Evolutionary conservation across 2,888 invertebrate species (phyloP).

Genomic region (Heliothis peltigera): DNA sequence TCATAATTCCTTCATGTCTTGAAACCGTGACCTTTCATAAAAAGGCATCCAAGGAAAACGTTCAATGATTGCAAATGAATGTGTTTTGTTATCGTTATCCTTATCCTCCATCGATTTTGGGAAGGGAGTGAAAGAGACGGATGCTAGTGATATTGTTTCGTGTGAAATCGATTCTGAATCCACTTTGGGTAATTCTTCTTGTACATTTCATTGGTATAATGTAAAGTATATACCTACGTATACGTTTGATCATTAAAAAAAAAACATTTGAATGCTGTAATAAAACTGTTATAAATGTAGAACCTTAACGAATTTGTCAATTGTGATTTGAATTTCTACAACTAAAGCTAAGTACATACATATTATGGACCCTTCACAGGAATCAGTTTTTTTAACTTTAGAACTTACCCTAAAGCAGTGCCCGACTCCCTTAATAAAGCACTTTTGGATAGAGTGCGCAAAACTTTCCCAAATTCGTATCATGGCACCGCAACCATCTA

Average conservation of each 20-base stretch:
- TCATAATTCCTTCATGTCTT: slow-evolving; percentile 45
- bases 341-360: no score
- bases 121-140: slow-evolving; percentile 35
- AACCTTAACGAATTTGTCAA: no score
- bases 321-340: no score
- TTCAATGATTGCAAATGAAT: slow-evolving; percentile 52
- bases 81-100: slow-evolving; percentile 23
- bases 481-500: slow-evolving; percentile 31
- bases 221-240: background rate
- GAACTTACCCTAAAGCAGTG: background rate
- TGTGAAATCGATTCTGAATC: slow-evolving; percentile 46
- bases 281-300: no score
- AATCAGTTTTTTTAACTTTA: no score
- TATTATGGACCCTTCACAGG: no score
- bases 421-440: slow-evolving; percentile 17
- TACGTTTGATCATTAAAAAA: no score
- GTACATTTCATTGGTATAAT: background rate
- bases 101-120: slow-evolving; percentile 26
- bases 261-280: no score
- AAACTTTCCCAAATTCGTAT: slow-evolving; percentile 41
- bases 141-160: slow-evolving; percentile 28
- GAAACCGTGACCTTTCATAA: slow-evolving; percentile 38
- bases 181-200: slow-evolving; percentile 24
- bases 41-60: slow-evolving; percentile 34
- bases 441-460: slow-evolving; percentile 24